Conservation (phyloP, 2,113 vertebrate species). For the Tringa solitaria region DNA sequence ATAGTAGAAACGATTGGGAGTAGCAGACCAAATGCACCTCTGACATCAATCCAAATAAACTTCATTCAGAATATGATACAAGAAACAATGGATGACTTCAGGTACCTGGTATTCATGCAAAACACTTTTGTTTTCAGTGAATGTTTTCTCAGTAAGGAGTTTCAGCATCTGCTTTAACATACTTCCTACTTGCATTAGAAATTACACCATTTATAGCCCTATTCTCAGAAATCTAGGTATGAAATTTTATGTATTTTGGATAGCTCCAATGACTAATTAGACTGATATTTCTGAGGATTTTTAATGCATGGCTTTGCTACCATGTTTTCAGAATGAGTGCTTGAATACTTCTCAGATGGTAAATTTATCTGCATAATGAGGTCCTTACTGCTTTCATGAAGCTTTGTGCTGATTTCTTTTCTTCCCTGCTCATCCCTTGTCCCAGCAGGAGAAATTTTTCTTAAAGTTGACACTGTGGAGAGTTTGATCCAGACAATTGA, state of each 20-base stretch:
- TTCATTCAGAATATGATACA: conserved; percentile 98
- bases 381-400: background rate
- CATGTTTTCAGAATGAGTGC: background rate
- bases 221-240: background rate
- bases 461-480: background rate
- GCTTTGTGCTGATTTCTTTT: background rate
- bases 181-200: background rate
- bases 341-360: background rate
- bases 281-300: background rate
- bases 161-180: background rate
- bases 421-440: background rate
- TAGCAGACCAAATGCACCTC: conserved; percentile 79
- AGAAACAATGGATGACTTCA: conserved; percentile 92
- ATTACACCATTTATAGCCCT: background rate
- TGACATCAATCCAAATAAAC: conserved; percentile 89
- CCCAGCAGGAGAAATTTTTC: background rate
- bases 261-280: background rate
- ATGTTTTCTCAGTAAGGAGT: background rate
- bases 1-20: conserved; percentile 80
- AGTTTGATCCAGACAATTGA: background rate
- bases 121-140: background rate
- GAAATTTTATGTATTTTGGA: background rate
- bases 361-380: background rate
- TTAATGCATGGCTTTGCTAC: background rate
- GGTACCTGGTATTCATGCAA: conserved; percentile 70